phyloP scores from a whole-genome alignment of 1,140 invertebrate species.

The Polypedilum vanderplanki region DNA sequence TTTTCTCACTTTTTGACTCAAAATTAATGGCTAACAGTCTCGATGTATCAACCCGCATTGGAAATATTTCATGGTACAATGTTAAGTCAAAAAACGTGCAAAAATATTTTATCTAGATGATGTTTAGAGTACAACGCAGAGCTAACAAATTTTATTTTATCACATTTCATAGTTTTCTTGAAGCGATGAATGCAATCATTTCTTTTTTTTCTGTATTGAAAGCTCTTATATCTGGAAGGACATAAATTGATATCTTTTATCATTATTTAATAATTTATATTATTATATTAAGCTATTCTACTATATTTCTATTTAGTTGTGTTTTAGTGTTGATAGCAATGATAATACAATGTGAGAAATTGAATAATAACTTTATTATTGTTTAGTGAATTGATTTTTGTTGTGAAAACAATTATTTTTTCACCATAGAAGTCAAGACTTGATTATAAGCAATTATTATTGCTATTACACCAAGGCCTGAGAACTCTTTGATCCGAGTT shows the following conservation, averaged over 20 bases:
- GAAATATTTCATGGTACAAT: slow-evolving; percentile 13
- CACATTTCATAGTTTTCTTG: background rate
- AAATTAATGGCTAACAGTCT: background rate
- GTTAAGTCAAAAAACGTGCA: background rate
- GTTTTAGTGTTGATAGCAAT: no score
- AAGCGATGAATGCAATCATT: background rate
- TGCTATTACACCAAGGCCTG: no score
- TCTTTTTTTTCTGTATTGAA: background rate
- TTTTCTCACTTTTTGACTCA: background rate
- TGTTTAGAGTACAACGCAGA: background rate
- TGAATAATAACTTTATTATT: no score
- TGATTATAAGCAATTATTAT: no score
- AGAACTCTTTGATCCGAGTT: no score
- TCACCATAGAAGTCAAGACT: no score
- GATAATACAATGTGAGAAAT: no score
- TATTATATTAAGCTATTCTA: no score
- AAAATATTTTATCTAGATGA: background rate
- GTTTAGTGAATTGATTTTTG: no score
- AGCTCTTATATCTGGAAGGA: background rate
- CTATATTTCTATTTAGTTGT: no score
- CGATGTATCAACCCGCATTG: background rate
- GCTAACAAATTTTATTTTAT: background rate
- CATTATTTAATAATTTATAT: no score
- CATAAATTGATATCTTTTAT: background rate
- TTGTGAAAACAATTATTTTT: no score